Conservation (phyloP, 2,113 vertebrate species). For the Mirza zaza region DNA sequence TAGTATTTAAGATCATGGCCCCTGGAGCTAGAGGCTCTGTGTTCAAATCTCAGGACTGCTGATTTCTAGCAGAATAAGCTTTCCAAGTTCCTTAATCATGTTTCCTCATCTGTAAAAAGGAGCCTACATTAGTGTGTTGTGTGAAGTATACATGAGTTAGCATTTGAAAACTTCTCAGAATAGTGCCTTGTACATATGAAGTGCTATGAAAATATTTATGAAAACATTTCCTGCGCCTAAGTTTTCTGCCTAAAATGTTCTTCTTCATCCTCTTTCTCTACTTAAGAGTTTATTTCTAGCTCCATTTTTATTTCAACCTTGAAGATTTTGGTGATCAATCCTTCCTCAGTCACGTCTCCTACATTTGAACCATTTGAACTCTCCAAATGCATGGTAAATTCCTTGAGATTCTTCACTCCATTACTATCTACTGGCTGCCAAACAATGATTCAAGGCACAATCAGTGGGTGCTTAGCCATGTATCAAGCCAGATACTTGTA, state of each 20-base stretch:
- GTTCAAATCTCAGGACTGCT: neutral
- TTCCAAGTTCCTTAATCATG: neutral
- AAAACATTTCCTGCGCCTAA: neutral
- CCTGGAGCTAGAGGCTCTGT: too few relatives aligned
- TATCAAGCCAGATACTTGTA: neutral
- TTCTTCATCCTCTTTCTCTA: neutral
- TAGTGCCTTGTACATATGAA: neutral
- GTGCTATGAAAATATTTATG: neutral
- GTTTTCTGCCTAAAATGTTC: neutral
- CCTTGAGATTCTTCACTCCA: neutral
- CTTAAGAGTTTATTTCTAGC: neutral
- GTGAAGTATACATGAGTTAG: neutral
- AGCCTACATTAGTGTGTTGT: neutral
- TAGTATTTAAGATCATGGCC: neutral
- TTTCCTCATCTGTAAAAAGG: neutral
- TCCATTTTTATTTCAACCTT: neutral
- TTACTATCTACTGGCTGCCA: neutral
- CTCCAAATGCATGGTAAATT: neutral
- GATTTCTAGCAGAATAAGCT: neutral
- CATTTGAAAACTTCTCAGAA: neutral
- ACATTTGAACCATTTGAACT: neutral
- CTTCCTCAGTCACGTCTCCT: neutral
- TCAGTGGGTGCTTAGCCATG: neutral
- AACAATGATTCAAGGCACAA: neutral
- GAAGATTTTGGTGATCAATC: neutral